phyloP scores from a whole-genome alignment of 2,797 vertebrate genomes.

The Cryptoblepharus egeriae region DNA sequence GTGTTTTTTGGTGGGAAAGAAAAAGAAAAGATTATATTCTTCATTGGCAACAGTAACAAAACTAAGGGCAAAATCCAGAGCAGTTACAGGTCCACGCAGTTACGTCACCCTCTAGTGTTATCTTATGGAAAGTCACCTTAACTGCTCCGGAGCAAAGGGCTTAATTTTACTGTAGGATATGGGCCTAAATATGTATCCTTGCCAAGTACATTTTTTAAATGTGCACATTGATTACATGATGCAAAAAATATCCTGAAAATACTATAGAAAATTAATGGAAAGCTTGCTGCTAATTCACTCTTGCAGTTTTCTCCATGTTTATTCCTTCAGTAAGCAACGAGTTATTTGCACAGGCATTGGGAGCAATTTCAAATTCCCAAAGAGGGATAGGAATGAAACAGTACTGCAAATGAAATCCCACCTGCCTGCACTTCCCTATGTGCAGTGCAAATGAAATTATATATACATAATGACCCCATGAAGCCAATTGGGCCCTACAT shows the following conservation, averaged over 20 bases:
- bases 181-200: too few relatives aligned
- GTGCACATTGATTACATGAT: background rate
- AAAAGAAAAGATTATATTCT: background rate
- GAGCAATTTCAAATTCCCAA: background rate
- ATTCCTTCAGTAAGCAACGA: background rate
- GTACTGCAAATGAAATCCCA: background rate
- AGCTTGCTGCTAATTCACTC: background rate
- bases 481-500: background rate
- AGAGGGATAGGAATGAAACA: background rate
- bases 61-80: too few relatives aligned
- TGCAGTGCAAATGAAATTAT: background rate
- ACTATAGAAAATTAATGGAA: background rate
- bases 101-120: too few relatives aligned
- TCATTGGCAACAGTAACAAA: background rate
- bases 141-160: too few relatives aligned
- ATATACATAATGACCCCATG: background rate
- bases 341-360: background rate
- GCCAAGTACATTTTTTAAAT: background rate
- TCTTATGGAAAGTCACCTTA: too few relatives aligned
- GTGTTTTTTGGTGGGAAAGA: background rate
- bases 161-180: too few relatives aligned
- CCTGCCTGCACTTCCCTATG: background rate
- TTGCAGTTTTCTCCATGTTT: background rate
- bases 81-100: too few relatives aligned
- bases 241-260: background rate